These are phyloP conservation scores for Takifugu rubripes DNA, from an alignment of 2,797 vertebrate genomes.

Conservation along the genomic window DNA sequence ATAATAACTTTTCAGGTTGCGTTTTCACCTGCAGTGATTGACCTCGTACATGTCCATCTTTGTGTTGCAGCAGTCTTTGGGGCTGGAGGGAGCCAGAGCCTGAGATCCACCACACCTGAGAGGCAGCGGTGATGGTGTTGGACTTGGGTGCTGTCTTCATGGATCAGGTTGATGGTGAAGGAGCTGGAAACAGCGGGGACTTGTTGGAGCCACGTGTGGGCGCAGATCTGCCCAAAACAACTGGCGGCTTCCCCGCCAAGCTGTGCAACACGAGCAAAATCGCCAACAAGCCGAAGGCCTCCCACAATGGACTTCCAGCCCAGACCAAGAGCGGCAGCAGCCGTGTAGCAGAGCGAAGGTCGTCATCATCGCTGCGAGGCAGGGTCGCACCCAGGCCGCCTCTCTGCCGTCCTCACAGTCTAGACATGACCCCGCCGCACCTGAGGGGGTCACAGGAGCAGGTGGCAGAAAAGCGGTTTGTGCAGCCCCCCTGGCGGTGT, in stretches of 20 bases:
- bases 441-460: conserved; percentile 48
- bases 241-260: neutral
- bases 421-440: conserved; percentile 60
- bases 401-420: conserved; percentile 59
- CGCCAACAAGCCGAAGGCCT: conserved; percentile 46
- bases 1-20: no score
- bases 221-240: conserved; percentile 29
- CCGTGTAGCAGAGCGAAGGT: conserved; percentile 39
- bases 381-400: conserved; percentile 29
- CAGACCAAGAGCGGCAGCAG: conserved; percentile 31
- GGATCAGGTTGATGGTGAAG: conserved; percentile 68
- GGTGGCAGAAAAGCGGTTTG: conserved; percentile 37
- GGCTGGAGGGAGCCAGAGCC: conserved; percentile 32
- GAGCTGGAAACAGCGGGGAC: conserved; percentile 36
- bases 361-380: neutral
- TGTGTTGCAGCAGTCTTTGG: conserved; percentile 4
- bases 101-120: conserved; percentile 3
- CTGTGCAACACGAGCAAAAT: conserved; percentile 33
- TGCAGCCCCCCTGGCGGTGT: conserved; percentile 74
- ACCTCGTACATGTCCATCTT: neutral
- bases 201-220: conserved; percentile 40
- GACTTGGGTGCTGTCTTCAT: conserved; percentile 78
- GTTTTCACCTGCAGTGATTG: neutral
- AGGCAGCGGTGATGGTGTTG: conserved; percentile 83
- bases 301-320: conserved; percentile 65